Conservation (phyloP, 1,140 invertebrate species). For the Halotydeus destructor region DNA sequence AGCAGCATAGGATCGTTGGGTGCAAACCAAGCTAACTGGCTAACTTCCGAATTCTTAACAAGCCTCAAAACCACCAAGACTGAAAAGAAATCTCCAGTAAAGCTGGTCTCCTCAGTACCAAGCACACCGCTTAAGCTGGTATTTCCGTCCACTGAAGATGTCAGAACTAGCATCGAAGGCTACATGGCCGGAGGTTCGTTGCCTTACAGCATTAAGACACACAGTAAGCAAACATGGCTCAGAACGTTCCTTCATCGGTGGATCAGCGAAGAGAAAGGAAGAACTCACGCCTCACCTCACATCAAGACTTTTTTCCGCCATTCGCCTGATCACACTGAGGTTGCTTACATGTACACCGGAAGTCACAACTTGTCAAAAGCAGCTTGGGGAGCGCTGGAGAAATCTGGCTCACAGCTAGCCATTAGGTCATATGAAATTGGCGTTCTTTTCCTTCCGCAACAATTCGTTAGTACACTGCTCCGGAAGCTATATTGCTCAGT, state of each 20-base stretch:
- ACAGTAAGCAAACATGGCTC: slow-evolving; percentile 69
- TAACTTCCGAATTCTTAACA: slow-evolving; percentile 38
- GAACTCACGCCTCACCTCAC: slow-evolving; percentile 68
- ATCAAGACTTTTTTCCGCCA: slow-evolving; percentile 71
- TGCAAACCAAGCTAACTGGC: slow-evolving; percentile 40
- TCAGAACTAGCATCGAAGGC: slow-evolving; percentile 58
- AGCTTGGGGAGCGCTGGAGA: slow-evolving; percentile 64
- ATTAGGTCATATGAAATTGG: slow-evolving; percentile 78
- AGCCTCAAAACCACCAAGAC: slow-evolving; percentile 26
- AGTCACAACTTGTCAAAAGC: slow-evolving; percentile 28
- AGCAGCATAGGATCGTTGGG: slow-evolving; percentile 76
- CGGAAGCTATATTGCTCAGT: slow-evolving; percentile 17
- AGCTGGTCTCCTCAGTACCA: too few relatives aligned
- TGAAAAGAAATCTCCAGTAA: not conserved
- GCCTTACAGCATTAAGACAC: slow-evolving; percentile 55
- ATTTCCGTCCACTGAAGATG: slow-evolving; percentile 55
- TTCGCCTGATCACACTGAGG: slow-evolving; percentile 38
- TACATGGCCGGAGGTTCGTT: slow-evolving; percentile 60
- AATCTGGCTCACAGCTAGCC: slow-evolving; percentile 38
- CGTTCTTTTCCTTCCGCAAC: slow-evolving; percentile 62
- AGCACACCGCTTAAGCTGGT: slow-evolving; percentile 23
- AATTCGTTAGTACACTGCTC: slow-evolving; percentile 38
- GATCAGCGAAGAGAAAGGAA: slow-evolving; percentile 40
- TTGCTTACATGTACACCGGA: slow-evolving; percentile 62
- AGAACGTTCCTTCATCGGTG: slow-evolving; percentile 55